These are phyloP conservation scores for Drosophila truncata DNA, from an alignment of 1,140 invertebrate genomes.

Conservation along the genomic window DNA sequence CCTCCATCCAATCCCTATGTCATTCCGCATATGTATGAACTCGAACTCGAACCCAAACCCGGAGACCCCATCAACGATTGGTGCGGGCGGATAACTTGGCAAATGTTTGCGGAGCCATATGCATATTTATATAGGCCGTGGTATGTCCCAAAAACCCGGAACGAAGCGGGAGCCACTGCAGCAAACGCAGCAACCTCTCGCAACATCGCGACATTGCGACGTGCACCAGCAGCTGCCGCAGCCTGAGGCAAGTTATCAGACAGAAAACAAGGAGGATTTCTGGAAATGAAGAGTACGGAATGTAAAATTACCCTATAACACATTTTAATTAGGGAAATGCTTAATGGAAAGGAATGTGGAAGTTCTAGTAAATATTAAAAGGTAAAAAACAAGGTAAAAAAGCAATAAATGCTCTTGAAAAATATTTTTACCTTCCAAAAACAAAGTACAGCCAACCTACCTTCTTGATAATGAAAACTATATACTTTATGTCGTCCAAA, in stretches of 20 bases:
- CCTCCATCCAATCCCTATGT: not conserved
- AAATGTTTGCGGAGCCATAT: conserved; percentile 77
- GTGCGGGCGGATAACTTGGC: conserved; percentile 48
- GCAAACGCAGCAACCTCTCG: not conserved
- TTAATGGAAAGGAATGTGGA: accelerated
- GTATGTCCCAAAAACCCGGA: conserved; percentile 27
- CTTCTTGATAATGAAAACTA: not conserved
- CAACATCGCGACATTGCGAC: conserved; percentile 8
- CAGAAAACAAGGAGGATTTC: conserved; percentile 10
- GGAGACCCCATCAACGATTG: not conserved
- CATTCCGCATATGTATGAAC: conserved; percentile 7
- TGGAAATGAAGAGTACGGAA: not conserved
- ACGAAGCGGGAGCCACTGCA: conserved; percentile 1
- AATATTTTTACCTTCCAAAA: not conserved
- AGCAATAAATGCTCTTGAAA: not conserved
- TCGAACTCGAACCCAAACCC: not conserved
- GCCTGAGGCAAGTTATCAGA: conserved; percentile 32
- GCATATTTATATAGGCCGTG: conserved; percentile 77
- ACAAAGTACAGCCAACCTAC: not conserved
- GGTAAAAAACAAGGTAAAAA: not conserved
- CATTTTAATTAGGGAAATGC: too few species aligned
- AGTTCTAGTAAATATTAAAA: too few species aligned
- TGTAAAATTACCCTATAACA: not conserved
- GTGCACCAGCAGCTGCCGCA: conserved; percentile 17
- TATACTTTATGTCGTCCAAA: not conserved